Evolutionary conservation across 2,888 invertebrate species (phyloP), one percentile per base, ranked within the genome.

Genomic region (Agapetus fuscipes): DNA sequence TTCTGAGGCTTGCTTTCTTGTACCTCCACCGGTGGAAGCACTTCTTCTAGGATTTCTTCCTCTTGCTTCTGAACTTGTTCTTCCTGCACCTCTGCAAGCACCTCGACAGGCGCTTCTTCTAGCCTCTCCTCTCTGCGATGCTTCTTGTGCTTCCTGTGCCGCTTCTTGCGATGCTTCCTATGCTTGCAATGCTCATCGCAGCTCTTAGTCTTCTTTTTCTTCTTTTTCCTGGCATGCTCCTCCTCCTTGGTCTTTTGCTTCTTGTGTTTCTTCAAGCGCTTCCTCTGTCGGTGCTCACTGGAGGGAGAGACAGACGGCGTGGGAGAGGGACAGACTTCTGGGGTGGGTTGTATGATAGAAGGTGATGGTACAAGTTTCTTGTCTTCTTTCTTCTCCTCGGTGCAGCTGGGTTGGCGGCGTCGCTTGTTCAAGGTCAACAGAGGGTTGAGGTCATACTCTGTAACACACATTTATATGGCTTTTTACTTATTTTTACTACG

Each of bases 391-490:
- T 71, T 77, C n/a, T 75, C 78, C 49, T 76, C 76, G 27, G 74
- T 72, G 16, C 35, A 34, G 11, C 82, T 82, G 3, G 80, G 77
- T 43, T 83, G 76, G 48, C 86, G 71, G 55, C 83, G 76, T 50
- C 87, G 70, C 58, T 86, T 87, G 17, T 83, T 80, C 43, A 86
- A 61, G 5, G 82, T 80, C 50, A 83, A 67, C 12, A 89, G 59
- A 3, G 88, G 86, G 59, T 88, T 87, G 2, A 80, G 79, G 61
- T 88, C 85, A 54, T 87, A 85, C 61, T 85, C 89, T 87, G 68
- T 4, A 72, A 73, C 50, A 47, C n/a, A n/a, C n/a, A n/a, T n/a
- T n/a, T n/a, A n/a, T n/a, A n/a, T n/a, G n/a, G n/a, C n/a, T n/a
- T n/a, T n/a, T n/a, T n/a, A n/a, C n/a, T n/a, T n/a, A n/a, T n/a